Conservation (phyloP, 2,113 vertebrate species). For the Toxostoma redivivum region DNA sequence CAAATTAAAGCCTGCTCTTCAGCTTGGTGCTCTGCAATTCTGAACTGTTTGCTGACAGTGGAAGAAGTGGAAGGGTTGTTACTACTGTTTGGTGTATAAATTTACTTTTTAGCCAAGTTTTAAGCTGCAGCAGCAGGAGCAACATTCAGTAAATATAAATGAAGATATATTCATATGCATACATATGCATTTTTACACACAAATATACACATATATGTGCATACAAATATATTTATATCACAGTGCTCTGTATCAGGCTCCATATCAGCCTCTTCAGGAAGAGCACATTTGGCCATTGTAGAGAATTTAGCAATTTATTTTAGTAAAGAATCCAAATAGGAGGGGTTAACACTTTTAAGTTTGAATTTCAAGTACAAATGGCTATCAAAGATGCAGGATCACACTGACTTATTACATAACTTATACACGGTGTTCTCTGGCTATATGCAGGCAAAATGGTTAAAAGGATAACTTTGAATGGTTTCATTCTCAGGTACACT, state of each 20-base stretch:
- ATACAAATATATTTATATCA: background rate
- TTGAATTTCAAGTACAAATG: background rate
- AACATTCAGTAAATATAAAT: background rate
- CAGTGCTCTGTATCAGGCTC: background rate
- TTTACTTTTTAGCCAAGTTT: background rate
- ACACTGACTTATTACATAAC: background rate
- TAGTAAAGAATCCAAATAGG: background rate
- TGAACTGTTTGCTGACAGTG: background rate
- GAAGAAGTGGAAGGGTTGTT: background rate
- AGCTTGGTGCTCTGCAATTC: background rate
- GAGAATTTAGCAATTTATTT: background rate
- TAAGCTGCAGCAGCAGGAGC: background rate
- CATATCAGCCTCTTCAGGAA: background rate
- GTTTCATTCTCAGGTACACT: background rate
- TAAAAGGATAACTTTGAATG: background rate
- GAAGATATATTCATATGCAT: background rate
- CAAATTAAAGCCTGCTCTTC: background rate
- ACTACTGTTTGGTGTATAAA: background rate
- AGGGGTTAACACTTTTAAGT: background rate
- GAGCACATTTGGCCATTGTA: background rate
- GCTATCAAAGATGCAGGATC: background rate
- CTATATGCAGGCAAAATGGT: background rate
- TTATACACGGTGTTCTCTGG: rapidly evolving
- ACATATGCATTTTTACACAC: background rate
- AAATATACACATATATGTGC: background rate